A percentile compares a stretch with the other conserved stretches of the same genome.
Evolutionary conservation across 2,888 invertebrate species (phyloP).

Genomic region (Gasteruption jaculator): DNA sequence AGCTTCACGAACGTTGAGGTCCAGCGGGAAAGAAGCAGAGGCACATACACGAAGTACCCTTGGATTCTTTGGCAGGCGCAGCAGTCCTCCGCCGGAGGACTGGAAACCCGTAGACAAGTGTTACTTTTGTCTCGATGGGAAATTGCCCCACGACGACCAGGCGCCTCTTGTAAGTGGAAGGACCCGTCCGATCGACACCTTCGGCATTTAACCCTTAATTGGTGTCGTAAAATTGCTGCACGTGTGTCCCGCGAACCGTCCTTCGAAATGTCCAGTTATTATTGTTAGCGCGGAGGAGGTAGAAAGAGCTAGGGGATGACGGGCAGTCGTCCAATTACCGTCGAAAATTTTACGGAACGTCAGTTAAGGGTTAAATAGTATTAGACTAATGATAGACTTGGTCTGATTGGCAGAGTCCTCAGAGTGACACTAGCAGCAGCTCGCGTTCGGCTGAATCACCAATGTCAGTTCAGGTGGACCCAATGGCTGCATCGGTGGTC

Average conservation of each 20-base stretch:
- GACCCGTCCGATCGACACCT: no score
- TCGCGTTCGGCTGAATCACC: constrained; percentile 51
- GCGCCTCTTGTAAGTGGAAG: constrained; percentile 58
- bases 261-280: no score
- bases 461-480: constrained; percentile 51
- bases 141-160: constrained; percentile 58
- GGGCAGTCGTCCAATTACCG: no score
- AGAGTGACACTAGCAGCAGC: constrained; percentile 51
- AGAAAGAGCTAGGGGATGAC: no score
- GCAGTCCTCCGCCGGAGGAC: constrained; percentile 56
- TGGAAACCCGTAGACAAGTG: constrained; percentile 83
- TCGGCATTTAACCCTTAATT: no score
- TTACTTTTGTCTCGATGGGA: constrained; percentile 77
- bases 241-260: no score
- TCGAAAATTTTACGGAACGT: no score
- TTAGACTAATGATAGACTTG: no score
- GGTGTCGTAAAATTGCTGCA: no score
- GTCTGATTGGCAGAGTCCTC: constrained; percentile 45
- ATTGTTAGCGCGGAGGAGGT: no score
- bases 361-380: no score
- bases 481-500: constrained; percentile 65
- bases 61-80: constrained; percentile 39
- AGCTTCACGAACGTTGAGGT: constrained; percentile 18
- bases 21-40: constrained; percentile 21
- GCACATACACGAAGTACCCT: constrained; percentile 25